Conservation (phyloP, 2,113 vertebrate genomes). For the Chaetodon trifascialis region DNA sequence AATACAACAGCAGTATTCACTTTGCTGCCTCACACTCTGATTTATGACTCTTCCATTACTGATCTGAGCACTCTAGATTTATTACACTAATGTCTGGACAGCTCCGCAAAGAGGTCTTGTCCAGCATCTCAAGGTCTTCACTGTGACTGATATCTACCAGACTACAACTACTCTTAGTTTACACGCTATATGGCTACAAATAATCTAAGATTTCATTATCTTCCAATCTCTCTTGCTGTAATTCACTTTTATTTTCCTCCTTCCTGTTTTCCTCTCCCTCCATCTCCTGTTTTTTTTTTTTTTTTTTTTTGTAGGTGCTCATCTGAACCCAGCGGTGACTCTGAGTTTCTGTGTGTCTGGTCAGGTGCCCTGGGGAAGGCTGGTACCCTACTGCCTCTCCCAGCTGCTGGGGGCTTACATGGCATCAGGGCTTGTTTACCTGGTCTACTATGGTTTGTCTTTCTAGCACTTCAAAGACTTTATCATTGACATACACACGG, state of each 20-base stretch:
- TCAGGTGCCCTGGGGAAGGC: constrained; percentile 82
- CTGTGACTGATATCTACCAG: background rate
- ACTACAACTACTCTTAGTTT: background rate
- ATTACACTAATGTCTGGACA: background rate
- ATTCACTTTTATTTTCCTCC: background rate
- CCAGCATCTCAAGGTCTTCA: constrained; percentile 6
- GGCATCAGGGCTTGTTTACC: constrained; percentile 82
- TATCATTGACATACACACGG: background rate
- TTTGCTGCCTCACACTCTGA: background rate
- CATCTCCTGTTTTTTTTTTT: constrained; percentile 4
- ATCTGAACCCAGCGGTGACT: constrained; percentile 91
- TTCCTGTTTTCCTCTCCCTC: background rate
- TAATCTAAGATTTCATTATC: constrained; percentile 31
- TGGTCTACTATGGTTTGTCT: constrained; percentile 87
- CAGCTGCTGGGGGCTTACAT: constrained; percentile 87
- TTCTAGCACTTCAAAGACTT: background rate
- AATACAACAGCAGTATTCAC: background rate
- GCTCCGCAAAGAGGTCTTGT: background rate
- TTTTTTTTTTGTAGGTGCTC: constrained; percentile 84
- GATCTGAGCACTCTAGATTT: constrained; percentile 1
- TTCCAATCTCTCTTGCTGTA: background rate
- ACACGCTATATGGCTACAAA: constrained; percentile 10
- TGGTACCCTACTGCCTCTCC: constrained; percentile 84
- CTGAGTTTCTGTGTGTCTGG: constrained; percentile 86
- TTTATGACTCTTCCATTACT: constrained; percentile 31